A percentile compares a stretch with the other conserved stretches of the same genome.
phyloP scores from a whole-genome alignment of 2,888 invertebrate species.

The Sympetrum striolatum region DNA sequence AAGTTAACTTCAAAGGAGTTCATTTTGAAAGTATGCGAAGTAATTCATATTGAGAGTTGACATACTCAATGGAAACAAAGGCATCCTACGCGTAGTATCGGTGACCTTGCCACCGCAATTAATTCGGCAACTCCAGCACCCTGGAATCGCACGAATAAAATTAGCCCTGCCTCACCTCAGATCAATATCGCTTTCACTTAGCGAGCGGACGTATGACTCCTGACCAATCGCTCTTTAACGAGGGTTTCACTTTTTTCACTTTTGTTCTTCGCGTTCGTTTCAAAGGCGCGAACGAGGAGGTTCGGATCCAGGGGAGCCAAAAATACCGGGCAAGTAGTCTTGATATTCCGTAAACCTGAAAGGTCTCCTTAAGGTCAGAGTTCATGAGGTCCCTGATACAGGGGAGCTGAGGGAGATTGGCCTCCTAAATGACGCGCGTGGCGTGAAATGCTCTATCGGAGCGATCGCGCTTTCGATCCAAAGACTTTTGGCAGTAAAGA shows the following conservation, averaged over 20 bases:
- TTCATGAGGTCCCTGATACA: slow-evolving; percentile 7
- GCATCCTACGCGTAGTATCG: no score
- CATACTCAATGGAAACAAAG: no score
- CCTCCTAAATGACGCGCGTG: background rate
- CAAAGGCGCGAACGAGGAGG: background rate
- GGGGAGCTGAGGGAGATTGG: background rate
- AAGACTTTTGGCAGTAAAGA: no score
- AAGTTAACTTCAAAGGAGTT: no score
- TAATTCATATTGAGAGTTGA: no score
- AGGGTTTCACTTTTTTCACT: background rate
- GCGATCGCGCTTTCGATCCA: no score
- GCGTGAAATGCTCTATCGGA: background rate
- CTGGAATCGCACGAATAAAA: no score
- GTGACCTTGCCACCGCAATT: no score
- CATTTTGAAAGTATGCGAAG: no score
- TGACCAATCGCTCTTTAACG: background rate
- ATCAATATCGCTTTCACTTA: no score
- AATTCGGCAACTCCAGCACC: no score
- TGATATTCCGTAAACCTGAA: background rate
- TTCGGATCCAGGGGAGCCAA: background rate
- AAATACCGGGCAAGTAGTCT: background rate
- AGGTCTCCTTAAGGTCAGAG: slow-evolving; percentile 23
- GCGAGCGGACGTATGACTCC: background rate
- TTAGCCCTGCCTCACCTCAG: no score
- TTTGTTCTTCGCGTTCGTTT: background rate